These are phyloP conservation scores for Teleiodes luculella DNA, from an alignment of 2,888 invertebrate genomes.

Conservation along the genomic window DNA sequence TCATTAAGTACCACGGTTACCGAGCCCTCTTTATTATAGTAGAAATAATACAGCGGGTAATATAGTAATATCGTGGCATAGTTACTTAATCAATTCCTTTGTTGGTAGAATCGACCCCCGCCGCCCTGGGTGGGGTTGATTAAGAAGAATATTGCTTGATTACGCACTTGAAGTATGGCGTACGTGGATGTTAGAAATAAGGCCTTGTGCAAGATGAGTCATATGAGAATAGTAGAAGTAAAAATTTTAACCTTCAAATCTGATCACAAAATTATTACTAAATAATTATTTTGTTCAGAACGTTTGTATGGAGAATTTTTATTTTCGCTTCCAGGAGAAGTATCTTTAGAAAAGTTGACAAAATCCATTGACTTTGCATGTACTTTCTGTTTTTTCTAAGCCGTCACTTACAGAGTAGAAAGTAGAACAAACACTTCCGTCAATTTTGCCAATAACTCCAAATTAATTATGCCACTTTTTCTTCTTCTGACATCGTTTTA, in stretches of 20 bases:
- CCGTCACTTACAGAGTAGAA: too few relatives aligned
- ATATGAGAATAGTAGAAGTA: too few relatives aligned
- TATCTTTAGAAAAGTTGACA: too few relatives aligned
- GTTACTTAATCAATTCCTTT: constrained; percentile 79
- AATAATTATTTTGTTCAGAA: too few relatives aligned
- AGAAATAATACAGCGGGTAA: constrained; percentile 65
- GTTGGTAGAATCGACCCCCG: constrained; percentile 74
- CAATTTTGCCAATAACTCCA: too few relatives aligned
- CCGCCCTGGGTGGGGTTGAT: constrained; percentile 73
- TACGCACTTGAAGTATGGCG: constrained; percentile 69
- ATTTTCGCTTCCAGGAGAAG: too few relatives aligned
- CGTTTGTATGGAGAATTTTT: too few relatives aligned
- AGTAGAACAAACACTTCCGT: too few relatives aligned
- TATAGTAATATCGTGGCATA: constrained; percentile 73
- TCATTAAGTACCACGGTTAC: constrained; percentile 76
- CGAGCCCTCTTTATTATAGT: constrained; percentile 75
- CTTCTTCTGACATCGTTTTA: constrained; percentile 20
- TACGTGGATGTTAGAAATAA: constrained; percentile 44
- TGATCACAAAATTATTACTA: too few relatives aligned
- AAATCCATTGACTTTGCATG: too few relatives aligned
- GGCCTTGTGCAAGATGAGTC: constrained; percentile 14
- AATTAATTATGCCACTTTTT: constrained; percentile 16
- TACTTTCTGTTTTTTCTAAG: too few relatives aligned
- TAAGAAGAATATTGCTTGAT: constrained; percentile 79
- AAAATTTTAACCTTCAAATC: too few relatives aligned